Evolutionary conservation across 1,140 invertebrate species (phyloP), one percentile per base, ranked within the genome.

Genomic region (Pseudoatta argentina): DNA sequence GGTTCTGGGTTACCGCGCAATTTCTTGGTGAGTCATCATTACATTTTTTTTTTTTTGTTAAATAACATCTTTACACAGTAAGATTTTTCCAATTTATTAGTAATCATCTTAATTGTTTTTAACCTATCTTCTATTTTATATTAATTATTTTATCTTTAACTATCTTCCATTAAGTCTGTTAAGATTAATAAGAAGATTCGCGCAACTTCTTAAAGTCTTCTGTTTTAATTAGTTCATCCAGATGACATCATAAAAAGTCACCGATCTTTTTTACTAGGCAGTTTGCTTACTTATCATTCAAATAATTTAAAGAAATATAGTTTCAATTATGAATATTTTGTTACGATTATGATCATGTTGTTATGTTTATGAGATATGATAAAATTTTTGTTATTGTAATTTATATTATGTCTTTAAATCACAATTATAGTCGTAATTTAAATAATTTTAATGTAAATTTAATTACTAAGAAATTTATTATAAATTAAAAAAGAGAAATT

Each of bases 1-100:
- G 96, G 96, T 97, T 97, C 93, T 97, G 96, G 96, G 96, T 97
- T 95, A 97, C 96, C 91, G 92, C 93, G 87, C 93, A 94, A 88
- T 91, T 95, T 87, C 92, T 92, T 86, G 93, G 95, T 96, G 92
- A 95, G 94, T 95, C 86, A 73, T 82, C 59, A 16, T 30, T 34
- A 34, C 21, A 24, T 39, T 75, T 30, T 51, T 16, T 44, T 55
- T n/a, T 30, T 30, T 51, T 44, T 27, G 7, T 44, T 39, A n/a
- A 72, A 39, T 55, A 44, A 63, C 39, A 39, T 30, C 4, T 57
- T 30, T 27, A 24, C 21, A 27, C 6, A 27, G 8, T 24, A 73
- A 71, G 7, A 24, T 21, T 27, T 39, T 44, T 44, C 10, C 51
- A 57, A 5, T 4, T 53, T 67, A 53, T 67, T 27, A 18, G 4